These are phyloP conservation scores for Hydrocynus forskahlii DNA, from an alignment of 2,797 vertebrate genomes.

Conservation along the genomic window DNA sequence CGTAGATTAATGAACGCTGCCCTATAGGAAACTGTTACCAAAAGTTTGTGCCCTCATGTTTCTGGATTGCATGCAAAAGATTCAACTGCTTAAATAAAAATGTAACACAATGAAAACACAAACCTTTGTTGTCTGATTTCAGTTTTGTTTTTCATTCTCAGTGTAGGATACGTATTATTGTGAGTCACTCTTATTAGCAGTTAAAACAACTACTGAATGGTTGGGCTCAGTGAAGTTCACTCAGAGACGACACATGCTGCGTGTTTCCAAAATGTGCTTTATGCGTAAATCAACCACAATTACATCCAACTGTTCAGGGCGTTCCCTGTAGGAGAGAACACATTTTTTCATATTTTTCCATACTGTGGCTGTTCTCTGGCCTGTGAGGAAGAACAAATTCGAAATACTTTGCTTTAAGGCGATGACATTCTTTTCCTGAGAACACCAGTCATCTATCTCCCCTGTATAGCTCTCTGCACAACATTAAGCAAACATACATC, in stretches of 20 bases:
- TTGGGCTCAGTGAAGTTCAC: too few species aligned
- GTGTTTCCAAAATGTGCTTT: constrained; percentile 81
- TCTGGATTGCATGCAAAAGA: constrained; percentile 20
- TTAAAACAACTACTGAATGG: not conserved
- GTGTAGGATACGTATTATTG: too few species aligned
- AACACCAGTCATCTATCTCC: constrained; percentile 72
- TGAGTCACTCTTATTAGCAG: too few species aligned
- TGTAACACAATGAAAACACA: too few species aligned
- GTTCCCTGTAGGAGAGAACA: constrained; percentile 13
- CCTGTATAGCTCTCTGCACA: constrained; percentile 68
- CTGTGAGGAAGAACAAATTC: constrained; percentile 15
- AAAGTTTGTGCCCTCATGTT: not conserved
- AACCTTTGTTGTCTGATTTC: too few species aligned
- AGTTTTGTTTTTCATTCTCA: too few species aligned
- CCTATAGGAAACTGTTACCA: too few species aligned
- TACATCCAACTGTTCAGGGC: constrained; percentile 61
- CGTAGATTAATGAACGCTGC: too few species aligned
- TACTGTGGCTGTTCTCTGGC: constrained; percentile 26
- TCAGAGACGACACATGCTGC: constrained; percentile 22
- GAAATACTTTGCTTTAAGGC: constrained; percentile 39
- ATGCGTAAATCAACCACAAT: constrained; percentile 76
- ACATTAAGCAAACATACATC: constrained; percentile 72
- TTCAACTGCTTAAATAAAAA: too few species aligned
- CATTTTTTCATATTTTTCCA: constrained; percentile 25
- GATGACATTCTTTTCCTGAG: constrained; percentile 78